A percentile compares a stretch with the other conserved stretches of the same genome.
Conservation (phyloP, 2,113 vertebrate genomes). For the Psilopogon haemacephalus region DNA sequence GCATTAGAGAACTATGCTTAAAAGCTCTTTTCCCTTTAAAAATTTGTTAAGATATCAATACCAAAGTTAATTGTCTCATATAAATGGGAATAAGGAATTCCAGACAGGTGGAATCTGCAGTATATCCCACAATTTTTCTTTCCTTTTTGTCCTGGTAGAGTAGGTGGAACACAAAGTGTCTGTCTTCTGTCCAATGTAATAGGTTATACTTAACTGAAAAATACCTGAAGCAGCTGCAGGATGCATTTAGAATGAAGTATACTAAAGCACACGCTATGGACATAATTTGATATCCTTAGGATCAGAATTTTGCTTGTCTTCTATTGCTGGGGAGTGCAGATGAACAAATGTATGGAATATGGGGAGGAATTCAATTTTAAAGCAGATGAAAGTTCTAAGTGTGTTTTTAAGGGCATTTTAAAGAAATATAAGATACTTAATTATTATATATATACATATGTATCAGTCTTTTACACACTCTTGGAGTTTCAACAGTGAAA, state of each 20-base stretch:
- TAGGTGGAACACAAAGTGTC: background rate
- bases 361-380: background rate
- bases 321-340: background rate
- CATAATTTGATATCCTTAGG: background rate
- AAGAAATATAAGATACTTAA: background rate
- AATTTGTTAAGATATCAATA: background rate
- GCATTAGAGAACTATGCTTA: background rate
- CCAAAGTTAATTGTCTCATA: background rate
- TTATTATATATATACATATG: no score
- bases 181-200: background rate
- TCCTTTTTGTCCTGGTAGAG: background rate
- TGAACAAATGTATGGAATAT: background rate
- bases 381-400: rapidly evolving
- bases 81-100: background rate
- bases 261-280: background rate
- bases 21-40: background rate
- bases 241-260: background rate
- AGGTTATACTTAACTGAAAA: background rate
- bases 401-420: background rate
- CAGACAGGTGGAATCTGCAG: background rate
- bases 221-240: background rate
- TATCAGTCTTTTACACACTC: background rate
- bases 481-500: background rate
- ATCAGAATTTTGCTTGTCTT: background rate
- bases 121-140: background rate